Evolutionary conservation across 2,797 vertebrate species (phyloP), one percentile per base, ranked within the genome.

Genomic region (Sebastes miniatus): DNA sequence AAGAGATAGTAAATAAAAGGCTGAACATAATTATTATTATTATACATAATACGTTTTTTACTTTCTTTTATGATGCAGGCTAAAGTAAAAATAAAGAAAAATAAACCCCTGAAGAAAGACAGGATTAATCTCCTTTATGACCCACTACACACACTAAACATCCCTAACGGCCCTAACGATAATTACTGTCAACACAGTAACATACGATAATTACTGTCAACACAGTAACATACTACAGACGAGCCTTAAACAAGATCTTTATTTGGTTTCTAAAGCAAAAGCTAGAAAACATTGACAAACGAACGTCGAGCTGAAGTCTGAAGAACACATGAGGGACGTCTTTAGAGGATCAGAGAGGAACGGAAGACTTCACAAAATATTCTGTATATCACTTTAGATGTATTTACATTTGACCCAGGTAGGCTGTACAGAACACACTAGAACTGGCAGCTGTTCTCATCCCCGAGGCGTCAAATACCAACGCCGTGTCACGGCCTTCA

Each of bases 221-320:
- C n/a, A n/a, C n/a, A n/a, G n/a, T n/a, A n/a, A n/a, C n/a, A n/a
- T 57, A 39, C 27, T 29, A 8, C 31, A 54, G 24, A 72, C 73
- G 8, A 76, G 43, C 52, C 62, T 82, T 72, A 62, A 69, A 81
- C 80, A 80, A 69, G 66, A 68, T 81, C 58, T 90, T 89, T 91
- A 91, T 92, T 93, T 83, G 27, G 80, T 79, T 86, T 77, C 71
- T 73, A 84, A 83, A 83, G 78, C 80, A 85, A 87, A 83, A 80
- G 62, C 79, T 84, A 77, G 50, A 84, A 84, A 85, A 84, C 73
- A 83, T 2, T 62, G 57, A 80, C 54, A 76, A 77, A 32, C 8
- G 32, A 12, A 84, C 63, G 14, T 39, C 52, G 3, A 63, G 67
- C 74, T 73, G 18, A 83, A 67, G 39, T 63, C 16, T 69, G 64